Evolutionary conservation across 23 tunicate species (phyloP), one percentile per base, ranked within the genome.

Genomic region (Styela clava): DNA sequence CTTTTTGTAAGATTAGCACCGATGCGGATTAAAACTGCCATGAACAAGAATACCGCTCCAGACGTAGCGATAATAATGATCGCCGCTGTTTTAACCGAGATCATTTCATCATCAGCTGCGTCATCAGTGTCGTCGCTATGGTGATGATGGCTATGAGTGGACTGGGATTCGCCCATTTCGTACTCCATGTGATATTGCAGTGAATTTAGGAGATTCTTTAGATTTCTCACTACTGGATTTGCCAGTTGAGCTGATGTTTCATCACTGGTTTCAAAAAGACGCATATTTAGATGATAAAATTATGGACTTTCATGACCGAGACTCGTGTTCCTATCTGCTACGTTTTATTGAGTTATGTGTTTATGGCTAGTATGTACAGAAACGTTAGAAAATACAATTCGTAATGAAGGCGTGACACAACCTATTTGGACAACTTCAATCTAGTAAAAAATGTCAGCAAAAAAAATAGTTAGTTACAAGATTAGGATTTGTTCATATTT

Each of bases 21-120:
- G 69, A 82, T 72, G 33, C 79, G 22, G 20, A 88, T 84, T 33
- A 79, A 74, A 29, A 88, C 69, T 3, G 86, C 34, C 94, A 88
- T 88, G 20, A 79, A 20, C 56, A 88, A 2, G 32, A 88, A 74
- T 16, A 82, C 86, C 1, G 32, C 82, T n/a, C 85, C 23, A 9
- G 85, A 63, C 29, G 86, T 61, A 16, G 67, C 76, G 18, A 88
- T 30, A 9, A 85, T 67, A 36, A 84, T 36, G 25, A 83, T 81
- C 16, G 71, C 83, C 2, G 80, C 88, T 2, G 77, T 28, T 1
- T 69, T n/a, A 3, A 80, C 26, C 5, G 94, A 61, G 34, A 88
- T 69, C 64, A 28, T 73, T 28, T 63, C 52, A 30, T 28, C 68
- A 67, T 1, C 71, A 16, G 1, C 71, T 12, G 16, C 1, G 30